Evolutionary conservation across 2,888 invertebrate genomes (phyloP).

Genomic region (Trichopoda pennipes): DNA sequence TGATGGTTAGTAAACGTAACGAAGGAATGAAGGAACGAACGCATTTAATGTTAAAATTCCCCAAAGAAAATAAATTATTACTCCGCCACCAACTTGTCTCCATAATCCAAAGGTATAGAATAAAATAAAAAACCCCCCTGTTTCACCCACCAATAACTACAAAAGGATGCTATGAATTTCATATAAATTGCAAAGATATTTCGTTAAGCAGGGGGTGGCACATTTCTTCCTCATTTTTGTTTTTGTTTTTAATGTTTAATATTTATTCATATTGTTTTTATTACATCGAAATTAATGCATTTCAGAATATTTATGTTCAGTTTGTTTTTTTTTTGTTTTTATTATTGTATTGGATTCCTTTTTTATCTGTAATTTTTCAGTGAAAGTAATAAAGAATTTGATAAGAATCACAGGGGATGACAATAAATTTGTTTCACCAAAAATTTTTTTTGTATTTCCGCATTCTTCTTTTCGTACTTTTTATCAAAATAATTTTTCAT

Average conservation of each 20-base stretch:
- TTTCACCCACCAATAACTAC: neutral
- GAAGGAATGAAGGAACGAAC: conserved; percentile 36
- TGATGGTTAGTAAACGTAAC: conserved; percentile 42
- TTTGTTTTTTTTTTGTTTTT: conserved; percentile 7
- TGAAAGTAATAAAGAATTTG: conserved; percentile 34
- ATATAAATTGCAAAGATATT: conserved; percentile 33
- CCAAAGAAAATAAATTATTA: conserved; percentile 69
- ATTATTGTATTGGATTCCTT: neutral
- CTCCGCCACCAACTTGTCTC: conserved; percentile 22
- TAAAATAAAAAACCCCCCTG: neutral
- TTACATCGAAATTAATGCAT: conserved; percentile 62
- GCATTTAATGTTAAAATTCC: conserved; percentile 67
- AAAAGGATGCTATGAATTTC: conserved; percentile 36
- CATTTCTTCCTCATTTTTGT: conserved; percentile 43
- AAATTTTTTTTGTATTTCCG: neutral
- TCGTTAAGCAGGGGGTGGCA: conserved; percentile 20
- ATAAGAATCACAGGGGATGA: conserved; percentile 30
- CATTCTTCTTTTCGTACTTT: too few species aligned
- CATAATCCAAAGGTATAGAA: neutral
- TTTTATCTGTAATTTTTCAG: neutral
- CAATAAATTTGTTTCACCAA: conserved; percentile 18
- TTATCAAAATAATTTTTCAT: too few species aligned
- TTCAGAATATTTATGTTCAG: conserved; percentile 58
- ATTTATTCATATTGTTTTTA: conserved; percentile 61
- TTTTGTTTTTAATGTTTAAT: conserved; percentile 34